phyloP scores from a whole-genome alignment of 37 sponge, comb jelly and placozoan genomes.

The Ianthella basta region DNA sequence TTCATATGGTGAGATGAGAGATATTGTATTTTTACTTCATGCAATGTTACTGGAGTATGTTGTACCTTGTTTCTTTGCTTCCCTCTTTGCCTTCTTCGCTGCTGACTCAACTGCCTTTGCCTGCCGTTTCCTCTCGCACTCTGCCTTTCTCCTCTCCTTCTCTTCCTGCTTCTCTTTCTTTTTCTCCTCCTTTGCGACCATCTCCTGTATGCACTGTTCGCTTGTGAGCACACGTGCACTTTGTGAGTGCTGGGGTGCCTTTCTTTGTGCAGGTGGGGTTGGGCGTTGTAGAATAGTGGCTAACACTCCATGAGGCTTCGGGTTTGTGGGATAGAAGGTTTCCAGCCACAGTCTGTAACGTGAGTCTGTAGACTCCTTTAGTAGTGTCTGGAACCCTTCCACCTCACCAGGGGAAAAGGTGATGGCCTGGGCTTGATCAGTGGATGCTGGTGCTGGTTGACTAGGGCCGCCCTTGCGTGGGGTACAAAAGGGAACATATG shows the following conservation, averaged over 20 bases:
- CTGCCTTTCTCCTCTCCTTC: neutral
- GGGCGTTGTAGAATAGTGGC: neutral
- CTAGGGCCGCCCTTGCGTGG: neutral
- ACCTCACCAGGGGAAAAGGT: conserved; percentile 8
- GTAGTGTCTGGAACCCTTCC: neutral
- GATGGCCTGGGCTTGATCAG: neutral
- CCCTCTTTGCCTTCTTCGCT: neutral
- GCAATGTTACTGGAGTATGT: too few relatives aligned
- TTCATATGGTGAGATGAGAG: neutral
- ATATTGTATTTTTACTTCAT: neutral
- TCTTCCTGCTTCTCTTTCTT: neutral
- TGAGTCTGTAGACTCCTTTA: neutral
- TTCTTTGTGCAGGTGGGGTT: conserved; percentile 7
- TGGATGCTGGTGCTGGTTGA: neutral
- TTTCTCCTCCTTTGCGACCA: neutral
- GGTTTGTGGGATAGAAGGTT: neutral
- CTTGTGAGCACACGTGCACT: conserved; percentile 1
- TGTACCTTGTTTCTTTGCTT: neutral
- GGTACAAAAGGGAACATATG: neutral
- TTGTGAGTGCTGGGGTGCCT: neutral
- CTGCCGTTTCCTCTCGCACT: neutral
- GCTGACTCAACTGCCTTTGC: neutral
- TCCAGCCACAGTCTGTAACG: neutral
- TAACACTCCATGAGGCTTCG: neutral
- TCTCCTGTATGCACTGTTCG: neutral